phyloP scores from a whole-genome alignment of 1,140 invertebrate genomes.

The Maconellicoccus hirsutus region DNA sequence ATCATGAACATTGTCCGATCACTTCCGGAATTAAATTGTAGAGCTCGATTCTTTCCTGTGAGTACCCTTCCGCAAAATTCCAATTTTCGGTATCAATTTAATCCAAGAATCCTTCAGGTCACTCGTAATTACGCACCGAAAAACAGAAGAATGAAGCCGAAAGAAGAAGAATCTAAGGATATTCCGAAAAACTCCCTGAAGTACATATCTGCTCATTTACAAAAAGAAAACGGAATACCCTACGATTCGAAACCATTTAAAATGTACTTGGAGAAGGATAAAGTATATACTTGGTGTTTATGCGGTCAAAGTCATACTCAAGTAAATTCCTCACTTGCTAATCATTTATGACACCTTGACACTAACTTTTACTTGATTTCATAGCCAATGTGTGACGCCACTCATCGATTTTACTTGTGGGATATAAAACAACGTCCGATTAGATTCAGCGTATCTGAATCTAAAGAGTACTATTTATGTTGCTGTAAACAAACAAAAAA shows the following conservation, averaged over 20 bases:
- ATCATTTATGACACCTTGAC: neutral
- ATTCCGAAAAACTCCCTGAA: constrained; percentile 32
- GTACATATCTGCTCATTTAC: constrained; percentile 33
- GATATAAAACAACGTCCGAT: constrained; percentile 47
- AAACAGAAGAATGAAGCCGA: neutral
- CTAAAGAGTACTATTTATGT: constrained; percentile 93
- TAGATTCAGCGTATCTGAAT: constrained; percentile 69
- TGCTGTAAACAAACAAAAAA: constrained; percentile 95
- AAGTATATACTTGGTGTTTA: constrained; percentile 86
- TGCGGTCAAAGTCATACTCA: constrained; percentile 83
- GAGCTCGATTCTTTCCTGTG: neutral
- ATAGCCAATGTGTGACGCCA: constrained; percentile 63
- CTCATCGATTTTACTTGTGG: constrained; percentile 24
- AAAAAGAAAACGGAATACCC: constrained; percentile 53
- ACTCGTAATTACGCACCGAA: neutral
- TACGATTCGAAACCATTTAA: constrained; percentile 87
- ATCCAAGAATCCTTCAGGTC: neutral
- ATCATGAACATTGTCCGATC: neutral
- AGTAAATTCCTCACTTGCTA: constrained; percentile 35
- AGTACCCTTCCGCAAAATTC: neutral
- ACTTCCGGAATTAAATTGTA: neutral
- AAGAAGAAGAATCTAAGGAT: neutral
- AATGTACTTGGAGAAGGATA: constrained; percentile 55
- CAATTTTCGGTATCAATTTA: neutral
- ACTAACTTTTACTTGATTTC: constrained; percentile 31